Percentiles rank a stretch among this genome's conserved stretches.
Conservation (phyloP, 2,113 vertebrate species). For the rat (Rattus norvegicus) region DNA sequence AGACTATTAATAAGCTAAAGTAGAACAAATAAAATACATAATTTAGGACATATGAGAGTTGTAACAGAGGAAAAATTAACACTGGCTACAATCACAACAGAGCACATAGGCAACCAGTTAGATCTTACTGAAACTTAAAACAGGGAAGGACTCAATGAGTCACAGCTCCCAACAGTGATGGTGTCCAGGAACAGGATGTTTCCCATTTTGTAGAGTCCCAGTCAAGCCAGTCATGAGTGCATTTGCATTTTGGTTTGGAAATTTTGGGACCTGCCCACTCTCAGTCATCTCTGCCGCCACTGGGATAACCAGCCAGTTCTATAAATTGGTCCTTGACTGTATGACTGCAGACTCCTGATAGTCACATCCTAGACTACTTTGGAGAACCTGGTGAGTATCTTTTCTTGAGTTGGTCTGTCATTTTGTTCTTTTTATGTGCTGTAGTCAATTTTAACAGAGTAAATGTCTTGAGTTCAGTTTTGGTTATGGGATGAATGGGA, state of each 20-base stretch:
- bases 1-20: background rate
- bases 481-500: background rate
- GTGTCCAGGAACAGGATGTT: background rate
- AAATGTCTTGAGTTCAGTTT: background rate
- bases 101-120: background rate
- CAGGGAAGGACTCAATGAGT: background rate
- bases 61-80: background rate
- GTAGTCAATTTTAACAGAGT: background rate
- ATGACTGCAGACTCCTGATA: background rate
- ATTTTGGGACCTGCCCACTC: background rate
- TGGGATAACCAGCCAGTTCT: background rate
- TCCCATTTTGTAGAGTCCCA: background rate
- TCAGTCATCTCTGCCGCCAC: background rate
- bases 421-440: background rate
- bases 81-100: background rate
- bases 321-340: background rate
- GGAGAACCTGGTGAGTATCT: conserved; percentile 45
- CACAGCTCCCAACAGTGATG: background rate
- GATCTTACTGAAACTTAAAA: background rate
- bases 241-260: conserved; percentile 56
- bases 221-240: background rate
- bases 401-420: background rate
- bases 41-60: no score
- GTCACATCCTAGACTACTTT: background rate
- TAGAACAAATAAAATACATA: background rate